Evolutionary conservation across 1,140 invertebrate species (phyloP), one percentile per base, ranked within the genome.

Genomic region (Paramacrobiotus metropolitanus): DNA sequence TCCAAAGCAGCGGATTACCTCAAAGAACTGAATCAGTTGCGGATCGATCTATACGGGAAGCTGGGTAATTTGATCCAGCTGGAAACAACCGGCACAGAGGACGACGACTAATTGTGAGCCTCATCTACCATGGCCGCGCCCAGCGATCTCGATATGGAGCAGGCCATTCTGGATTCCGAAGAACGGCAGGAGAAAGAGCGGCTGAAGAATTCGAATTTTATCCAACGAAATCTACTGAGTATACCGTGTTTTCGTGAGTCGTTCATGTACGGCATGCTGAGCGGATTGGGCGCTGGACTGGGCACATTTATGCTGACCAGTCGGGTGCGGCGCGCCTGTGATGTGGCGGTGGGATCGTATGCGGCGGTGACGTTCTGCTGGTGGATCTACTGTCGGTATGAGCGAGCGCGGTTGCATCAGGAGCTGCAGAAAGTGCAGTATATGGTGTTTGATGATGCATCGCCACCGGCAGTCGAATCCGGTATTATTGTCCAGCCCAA

Each of bases 21-120:
- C 15, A 28, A 24, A 9, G 48, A 55, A 28, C 15, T 55, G 15
- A 55, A 15, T 0, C 15, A 55, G 48, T 24, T 55, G 24, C 48
- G 48, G 9, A 24, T 4, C 24, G 48, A 20, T 15, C 48, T 55
- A 24, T 55, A 55, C 48, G 15, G 15, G 15, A 55, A 55, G 48
- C 48, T 55, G 15, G 48, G 48, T 9, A 24, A 55, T 24, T 15
- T 24, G 15, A 24, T 55, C 4, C 48, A 55, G 24, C 48, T 55
- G 48, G 48, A 55, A 28, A n/a, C n/a, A n/a, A n/a, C n/a, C n/a
- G 48, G 48, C 48, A 55, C 15, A 28, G 34, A 40, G n/a, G 48
- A 55, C 48, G 48, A 55, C 15, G 48, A 55, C 24, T 55, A 4
- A 28, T 15, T 20, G 15, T 55, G 48, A 55, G 15, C 48, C 4